These are phyloP conservation scores for Macrocentrus cingulum DNA, from an alignment of 1,140 invertebrate genomes.

Conservation along the genomic window DNA sequence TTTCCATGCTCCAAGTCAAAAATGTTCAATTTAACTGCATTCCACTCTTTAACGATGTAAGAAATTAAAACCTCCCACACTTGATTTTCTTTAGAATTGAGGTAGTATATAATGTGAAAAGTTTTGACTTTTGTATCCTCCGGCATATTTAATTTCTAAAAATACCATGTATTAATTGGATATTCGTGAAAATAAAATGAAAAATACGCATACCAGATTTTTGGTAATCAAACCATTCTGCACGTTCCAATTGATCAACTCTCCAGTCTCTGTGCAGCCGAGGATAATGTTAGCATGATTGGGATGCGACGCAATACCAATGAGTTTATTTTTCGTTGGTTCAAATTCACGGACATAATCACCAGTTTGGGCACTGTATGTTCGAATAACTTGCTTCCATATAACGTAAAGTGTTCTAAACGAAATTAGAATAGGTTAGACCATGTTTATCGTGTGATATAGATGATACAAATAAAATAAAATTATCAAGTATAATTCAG, in stretches of 20 bases:
- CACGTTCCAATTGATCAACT: slow-evolving; percentile 61
- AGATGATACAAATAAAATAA: slow-evolving; percentile 23
- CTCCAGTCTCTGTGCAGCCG: slow-evolving; percentile 60
- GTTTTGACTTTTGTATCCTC: slow-evolving; percentile 46
- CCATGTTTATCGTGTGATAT: slow-evolving; percentile 4
- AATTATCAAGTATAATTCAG: no score
- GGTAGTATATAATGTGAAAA: slow-evolving; percentile 48
- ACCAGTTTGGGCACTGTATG: slow-evolving; percentile 63
- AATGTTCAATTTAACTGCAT: slow-evolving; percentile 39
- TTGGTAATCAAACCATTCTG: slow-evolving; percentile 56
- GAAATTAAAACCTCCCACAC: slow-evolving; percentile 41
- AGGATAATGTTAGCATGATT: slow-evolving; percentile 56
- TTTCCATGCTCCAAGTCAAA: slow-evolving; percentile 46
- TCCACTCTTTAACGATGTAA: slow-evolving; percentile 33
- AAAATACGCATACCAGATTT: slow-evolving; percentile 48
- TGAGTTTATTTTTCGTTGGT: slow-evolving; percentile 53
- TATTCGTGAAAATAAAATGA: neutral
- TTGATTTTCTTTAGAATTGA: slow-evolving; percentile 28
- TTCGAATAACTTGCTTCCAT: slow-evolving; percentile 60
- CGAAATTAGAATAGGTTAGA: slow-evolving; percentile 24
- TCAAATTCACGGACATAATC: slow-evolving; percentile 61
- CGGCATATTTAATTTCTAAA: slow-evolving; percentile 39
- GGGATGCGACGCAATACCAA: slow-evolving; percentile 56
- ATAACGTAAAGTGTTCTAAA: slow-evolving; percentile 63
- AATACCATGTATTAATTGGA: slow-evolving; percentile 15